phyloP scores from a whole-genome alignment of 2,797 vertebrate species.

The Lerista edwardsae region DNA sequence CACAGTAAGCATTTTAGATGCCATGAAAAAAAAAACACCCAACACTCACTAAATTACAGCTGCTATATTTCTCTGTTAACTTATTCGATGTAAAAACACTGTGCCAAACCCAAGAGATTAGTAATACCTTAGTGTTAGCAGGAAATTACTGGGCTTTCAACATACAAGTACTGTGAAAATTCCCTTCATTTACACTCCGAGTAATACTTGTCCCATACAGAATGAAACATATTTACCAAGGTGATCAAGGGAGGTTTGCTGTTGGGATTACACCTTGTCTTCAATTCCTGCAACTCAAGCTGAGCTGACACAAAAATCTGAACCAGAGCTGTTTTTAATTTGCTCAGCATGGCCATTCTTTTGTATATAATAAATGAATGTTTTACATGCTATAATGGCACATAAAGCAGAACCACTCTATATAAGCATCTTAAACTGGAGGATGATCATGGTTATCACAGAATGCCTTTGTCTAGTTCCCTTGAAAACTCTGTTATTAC shows the following conservation, averaged over 20 bases:
- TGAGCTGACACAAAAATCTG: slow-evolving; percentile 54
- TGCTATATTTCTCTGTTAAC: background rate
- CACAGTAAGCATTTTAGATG: slow-evolving; percentile 20
- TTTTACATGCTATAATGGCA: slow-evolving; percentile 52
- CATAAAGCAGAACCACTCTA: slow-evolving; percentile 45
- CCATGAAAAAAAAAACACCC: slow-evolving; percentile 18
- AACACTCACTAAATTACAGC: slow-evolving; percentile 22
- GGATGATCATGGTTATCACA: slow-evolving; percentile 34
- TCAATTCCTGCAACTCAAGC: slow-evolving; percentile 27
- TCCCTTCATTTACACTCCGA: slow-evolving; percentile 2
- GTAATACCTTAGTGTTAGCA: slow-evolving; percentile 15
- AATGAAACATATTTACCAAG: slow-evolving; percentile 45
- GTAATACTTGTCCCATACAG: background rate
- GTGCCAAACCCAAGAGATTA: background rate
- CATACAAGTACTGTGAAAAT: slow-evolving; percentile 35
- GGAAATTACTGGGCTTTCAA: slow-evolving; percentile 1
- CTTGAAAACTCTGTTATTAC: slow-evolving; percentile 42
- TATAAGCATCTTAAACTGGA: slow-evolving; percentile 19
- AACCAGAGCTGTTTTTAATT: slow-evolving; percentile 48
- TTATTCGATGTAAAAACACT: background rate
- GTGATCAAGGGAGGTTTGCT: slow-evolving; percentile 43
- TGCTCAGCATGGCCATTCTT: slow-evolving; percentile 41
- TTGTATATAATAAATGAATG: slow-evolving; percentile 56
- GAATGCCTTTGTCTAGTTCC: slow-evolving; percentile 34
- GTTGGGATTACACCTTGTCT: slow-evolving; percentile 38